Conservation (phyloP, 2,888 invertebrate genomes). For the Drosophila flavopinicola region DNA sequence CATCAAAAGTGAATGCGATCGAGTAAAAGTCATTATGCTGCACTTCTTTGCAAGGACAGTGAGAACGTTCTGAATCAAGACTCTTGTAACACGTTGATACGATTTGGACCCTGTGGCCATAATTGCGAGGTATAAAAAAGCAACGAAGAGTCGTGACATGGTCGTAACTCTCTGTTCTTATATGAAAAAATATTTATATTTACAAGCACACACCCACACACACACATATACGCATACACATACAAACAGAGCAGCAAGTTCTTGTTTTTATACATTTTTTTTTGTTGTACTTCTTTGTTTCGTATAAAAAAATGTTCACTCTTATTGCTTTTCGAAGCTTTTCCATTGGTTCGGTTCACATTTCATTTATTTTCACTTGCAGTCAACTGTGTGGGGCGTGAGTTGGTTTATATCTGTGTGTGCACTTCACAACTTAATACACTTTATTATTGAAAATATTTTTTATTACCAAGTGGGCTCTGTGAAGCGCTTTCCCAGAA, state of each 20-base stretch:
- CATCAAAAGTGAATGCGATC: no score
- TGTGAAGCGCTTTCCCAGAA: conserved; percentile 62
- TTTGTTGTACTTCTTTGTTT: conserved; percentile 46
- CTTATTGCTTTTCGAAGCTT: conserved; percentile 79
- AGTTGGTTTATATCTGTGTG: conserved; percentile 17
- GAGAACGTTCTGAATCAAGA: no score
- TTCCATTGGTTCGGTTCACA: conserved; percentile 77
- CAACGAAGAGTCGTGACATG: conserved; percentile 31
- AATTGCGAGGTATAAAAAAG: conserved; percentile 29
- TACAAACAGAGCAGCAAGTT: conserved; percentile 33
- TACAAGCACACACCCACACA: conserved; percentile 44
- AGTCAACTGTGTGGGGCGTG: conserved; percentile 40
- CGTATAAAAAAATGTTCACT: conserved; percentile 56
- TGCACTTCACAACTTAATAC: conserved; percentile 78
- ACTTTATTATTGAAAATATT: conserved; percentile 81
- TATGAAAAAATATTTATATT: conserved; percentile 69
- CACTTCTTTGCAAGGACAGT: no score
- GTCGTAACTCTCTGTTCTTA: conserved; percentile 19
- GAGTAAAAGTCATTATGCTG: no score
- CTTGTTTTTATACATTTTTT: conserved; percentile 32
- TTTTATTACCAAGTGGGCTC: conserved; percentile 76
- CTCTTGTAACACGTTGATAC: not conserved
- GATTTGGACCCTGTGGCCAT: not conserved
- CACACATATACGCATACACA: conserved; percentile 5
- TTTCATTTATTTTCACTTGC: conserved; percentile 78